Evolutionary conservation across 2,888 invertebrate genomes (phyloP).

Genomic region (Nineta flava): DNA sequence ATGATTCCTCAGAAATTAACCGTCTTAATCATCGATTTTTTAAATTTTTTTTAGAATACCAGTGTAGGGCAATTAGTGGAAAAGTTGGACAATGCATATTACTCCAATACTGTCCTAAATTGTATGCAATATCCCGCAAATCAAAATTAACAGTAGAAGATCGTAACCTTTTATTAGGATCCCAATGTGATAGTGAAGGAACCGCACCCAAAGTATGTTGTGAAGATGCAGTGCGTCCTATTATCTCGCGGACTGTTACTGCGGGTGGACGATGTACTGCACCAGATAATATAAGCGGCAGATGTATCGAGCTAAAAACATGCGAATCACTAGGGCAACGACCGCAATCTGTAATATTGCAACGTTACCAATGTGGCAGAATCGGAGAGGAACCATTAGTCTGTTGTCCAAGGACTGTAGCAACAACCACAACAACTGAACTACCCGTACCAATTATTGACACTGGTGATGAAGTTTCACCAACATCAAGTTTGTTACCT

Average conservation of each 20-base stretch:
- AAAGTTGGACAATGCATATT: slow-evolving; percentile 30
- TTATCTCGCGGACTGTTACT: background rate
- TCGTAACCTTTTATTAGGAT: slow-evolving; percentile 35
- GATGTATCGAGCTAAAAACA: slow-evolving; percentile 3
- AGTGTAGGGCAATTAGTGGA: slow-evolving; percentile 28
- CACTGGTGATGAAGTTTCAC: background rate
- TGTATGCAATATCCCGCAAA: slow-evolving; percentile 27
- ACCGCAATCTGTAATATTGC: slow-evolving; percentile 23
- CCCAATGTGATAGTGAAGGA: slow-evolving; percentile 51
- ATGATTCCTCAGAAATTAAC: too few relatives aligned
- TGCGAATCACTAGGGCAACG: background rate
- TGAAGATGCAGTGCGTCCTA: slow-evolving; percentile 10
- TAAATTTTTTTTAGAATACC: slow-evolving; percentile 3
- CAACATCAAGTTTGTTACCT: background rate
- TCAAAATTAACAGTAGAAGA: slow-evolving; percentile 26
- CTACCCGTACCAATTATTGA: background rate
- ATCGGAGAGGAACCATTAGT: slow-evolving; percentile 29
- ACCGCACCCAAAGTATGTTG: slow-evolving; percentile 42
- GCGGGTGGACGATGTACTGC: background rate
- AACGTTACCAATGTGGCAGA: slow-evolving; percentile 38
- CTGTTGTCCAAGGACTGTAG: slow-evolving; percentile 30
- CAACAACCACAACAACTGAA: too few relatives aligned
- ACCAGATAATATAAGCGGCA: background rate
- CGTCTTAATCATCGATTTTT: too few relatives aligned
- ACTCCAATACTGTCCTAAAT: slow-evolving; percentile 27